Conservation (phyloP, 2,888 invertebrate genomes). For the Syrista parreyssii region DNA sequence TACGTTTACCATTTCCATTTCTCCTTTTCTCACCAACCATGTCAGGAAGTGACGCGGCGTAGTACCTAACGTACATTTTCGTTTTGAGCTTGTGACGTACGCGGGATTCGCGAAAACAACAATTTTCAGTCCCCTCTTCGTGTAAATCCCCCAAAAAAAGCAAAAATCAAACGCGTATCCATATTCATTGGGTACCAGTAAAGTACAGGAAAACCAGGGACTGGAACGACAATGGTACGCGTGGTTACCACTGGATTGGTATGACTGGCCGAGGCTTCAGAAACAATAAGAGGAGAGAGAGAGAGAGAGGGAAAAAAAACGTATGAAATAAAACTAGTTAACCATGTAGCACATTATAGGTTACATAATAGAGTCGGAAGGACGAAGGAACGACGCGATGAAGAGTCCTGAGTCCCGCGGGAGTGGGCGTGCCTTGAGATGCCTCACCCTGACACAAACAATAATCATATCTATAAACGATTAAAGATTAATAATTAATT, state of each 20-base stretch:
- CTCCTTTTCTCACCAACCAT: background rate
- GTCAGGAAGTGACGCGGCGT: background rate
- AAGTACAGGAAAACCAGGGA: background rate
- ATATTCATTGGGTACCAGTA: background rate
- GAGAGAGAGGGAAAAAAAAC: slow-evolving; percentile 13
- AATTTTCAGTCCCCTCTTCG: background rate
- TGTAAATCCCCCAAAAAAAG: background rate
- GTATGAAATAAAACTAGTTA: background rate
- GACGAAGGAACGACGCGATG: background rate
- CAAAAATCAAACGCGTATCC: background rate
- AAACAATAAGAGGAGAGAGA: slow-evolving; percentile 13
- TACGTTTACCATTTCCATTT: background rate
- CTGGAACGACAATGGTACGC: background rate
- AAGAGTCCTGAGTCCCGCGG: slow-evolving; percentile 18
- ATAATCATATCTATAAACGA: slow-evolving; percentile 57
- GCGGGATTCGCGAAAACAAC: background rate
- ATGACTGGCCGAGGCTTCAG: background rate
- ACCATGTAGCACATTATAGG: slow-evolving; percentile 7
- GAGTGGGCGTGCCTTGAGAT: slow-evolving; percentile 60
- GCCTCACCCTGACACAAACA: slow-evolving; percentile 59
- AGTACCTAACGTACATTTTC: background rate
- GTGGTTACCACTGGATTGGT: background rate
- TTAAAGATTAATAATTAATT: slow-evolving; percentile 32
- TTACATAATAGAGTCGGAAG: background rate
- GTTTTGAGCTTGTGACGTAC: background rate